phyloP scores from a whole-genome alignment of 1,140 invertebrate genomes.

The Helicoverpa zea region DNA sequence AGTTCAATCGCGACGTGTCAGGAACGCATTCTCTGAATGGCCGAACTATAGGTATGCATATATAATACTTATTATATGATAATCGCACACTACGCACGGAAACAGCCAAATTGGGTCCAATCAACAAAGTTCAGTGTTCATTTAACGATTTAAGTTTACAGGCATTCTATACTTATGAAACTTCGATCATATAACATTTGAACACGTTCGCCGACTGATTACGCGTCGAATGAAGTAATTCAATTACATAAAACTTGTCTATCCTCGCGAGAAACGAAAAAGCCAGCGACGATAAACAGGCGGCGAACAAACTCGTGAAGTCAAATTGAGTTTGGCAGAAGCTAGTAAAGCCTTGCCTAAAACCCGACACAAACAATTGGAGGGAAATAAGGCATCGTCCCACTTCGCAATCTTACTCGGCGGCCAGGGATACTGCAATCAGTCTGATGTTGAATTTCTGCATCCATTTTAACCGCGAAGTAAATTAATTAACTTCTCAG shows the following conservation, averaged over 20 bases:
- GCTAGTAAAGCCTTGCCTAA: slow-evolving; percentile 10
- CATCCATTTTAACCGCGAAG: slow-evolving; percentile 7
- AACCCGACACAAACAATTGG: slow-evolving; percentile 28
- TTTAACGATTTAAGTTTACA: neutral
- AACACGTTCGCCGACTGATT: slow-evolving; percentile 10
- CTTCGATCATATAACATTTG: neutral
- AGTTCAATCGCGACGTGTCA: too few relatives aligned
- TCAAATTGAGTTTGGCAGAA: slow-evolving; percentile 41
- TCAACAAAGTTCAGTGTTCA: neutral
- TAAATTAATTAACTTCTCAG: slow-evolving; percentile 26
- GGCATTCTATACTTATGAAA: neutral
- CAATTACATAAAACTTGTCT: slow-evolving; percentile 8
- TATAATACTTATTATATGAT: neutral
- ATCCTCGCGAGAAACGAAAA: slow-evolving; percentile 16
- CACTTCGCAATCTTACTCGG: neutral
- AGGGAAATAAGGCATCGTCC: slow-evolving; percentile 14
- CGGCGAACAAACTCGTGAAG: slow-evolving; percentile 25
- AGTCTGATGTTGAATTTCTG: neutral
- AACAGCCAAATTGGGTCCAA: neutral
- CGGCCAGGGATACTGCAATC: neutral
- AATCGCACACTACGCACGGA: neutral
- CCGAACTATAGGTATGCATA: too few relatives aligned
- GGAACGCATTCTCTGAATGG: too few relatives aligned
- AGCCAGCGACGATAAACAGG: slow-evolving; percentile 11
- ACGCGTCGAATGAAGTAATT: slow-evolving; percentile 35